A percentile compares a stretch with the other conserved stretches of the same genome.
phyloP scores from a whole-genome alignment of 2,113 vertebrate genomes.

The Ibidorhyncha struthersii region DNA sequence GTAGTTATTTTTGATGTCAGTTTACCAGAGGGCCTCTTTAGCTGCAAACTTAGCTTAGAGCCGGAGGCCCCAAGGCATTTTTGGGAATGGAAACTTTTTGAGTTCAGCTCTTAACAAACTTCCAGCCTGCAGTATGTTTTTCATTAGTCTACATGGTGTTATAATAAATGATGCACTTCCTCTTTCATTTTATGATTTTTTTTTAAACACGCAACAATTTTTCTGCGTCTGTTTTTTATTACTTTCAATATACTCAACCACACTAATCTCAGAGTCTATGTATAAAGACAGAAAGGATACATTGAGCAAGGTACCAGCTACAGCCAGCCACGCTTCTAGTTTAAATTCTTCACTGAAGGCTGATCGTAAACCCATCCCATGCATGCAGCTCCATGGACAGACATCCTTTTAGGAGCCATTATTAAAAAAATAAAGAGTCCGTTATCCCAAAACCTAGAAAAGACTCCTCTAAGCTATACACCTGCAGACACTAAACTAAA shows the following conservation, averaged over 20 bases:
- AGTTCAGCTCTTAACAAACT: constrained; percentile 51
- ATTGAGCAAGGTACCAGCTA: background rate
- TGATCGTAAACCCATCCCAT: background rate
- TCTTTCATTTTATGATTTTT: constrained; percentile 44
- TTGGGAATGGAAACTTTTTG: constrained; percentile 47
- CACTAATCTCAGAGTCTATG: background rate
- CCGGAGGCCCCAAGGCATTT: constrained; percentile 26
- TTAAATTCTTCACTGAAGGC: background rate
- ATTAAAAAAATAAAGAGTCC: background rate
- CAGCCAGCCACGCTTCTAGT: background rate
- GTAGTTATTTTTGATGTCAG: constrained; percentile 47
- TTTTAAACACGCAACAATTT: constrained; percentile 40
- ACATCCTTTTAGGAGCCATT: background rate
- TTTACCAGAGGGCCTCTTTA: constrained; percentile 53
- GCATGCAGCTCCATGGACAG: background rate
- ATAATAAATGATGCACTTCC: constrained; percentile 67
- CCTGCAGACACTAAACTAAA: background rate
- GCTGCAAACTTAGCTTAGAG: constrained; percentile 18
- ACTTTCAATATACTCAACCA: background rate
- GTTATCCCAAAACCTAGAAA: background rate
- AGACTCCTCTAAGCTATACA: background rate
- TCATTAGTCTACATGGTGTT: constrained; percentile 59
- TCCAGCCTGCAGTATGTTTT: constrained; percentile 61
- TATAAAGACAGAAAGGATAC: background rate
- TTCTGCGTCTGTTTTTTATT: constrained; percentile 42